Percentiles rank a stretch among this genome's conserved stretches.
These are phyloP conservation scores for Drosophila athabasca DNA, from an alignment of 1,140 invertebrate species.

Conservation along the genomic window DNA sequence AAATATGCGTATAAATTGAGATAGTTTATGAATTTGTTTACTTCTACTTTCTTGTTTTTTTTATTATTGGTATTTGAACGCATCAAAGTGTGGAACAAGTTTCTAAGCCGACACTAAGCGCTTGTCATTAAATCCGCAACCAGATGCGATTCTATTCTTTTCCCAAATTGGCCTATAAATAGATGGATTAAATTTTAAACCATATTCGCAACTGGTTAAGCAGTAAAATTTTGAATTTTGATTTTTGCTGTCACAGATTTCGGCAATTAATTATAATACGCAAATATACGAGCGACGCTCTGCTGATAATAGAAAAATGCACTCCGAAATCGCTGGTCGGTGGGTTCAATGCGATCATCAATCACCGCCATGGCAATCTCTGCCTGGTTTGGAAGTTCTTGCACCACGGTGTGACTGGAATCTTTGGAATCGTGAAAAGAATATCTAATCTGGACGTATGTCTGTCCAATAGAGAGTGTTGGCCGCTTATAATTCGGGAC, in stretches of 20 bases:
- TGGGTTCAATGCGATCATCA: constrained; percentile 43
- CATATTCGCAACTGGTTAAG: neutral
- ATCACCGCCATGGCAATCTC: constrained; percentile 28
- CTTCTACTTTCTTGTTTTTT: neutral
- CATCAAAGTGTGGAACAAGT: too few relatives aligned
- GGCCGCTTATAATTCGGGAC: too few relatives aligned
- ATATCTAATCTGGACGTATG: constrained; percentile 14
- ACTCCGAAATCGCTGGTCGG: neutral
- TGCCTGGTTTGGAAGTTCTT: neutral
- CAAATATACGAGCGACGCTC: constrained; percentile 4
- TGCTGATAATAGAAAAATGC: constrained; percentile 36
- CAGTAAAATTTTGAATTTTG: neutral
- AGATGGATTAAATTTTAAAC: neutral
- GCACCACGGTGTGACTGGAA: constrained; percentile 25
- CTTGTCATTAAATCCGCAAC: too few relatives aligned
- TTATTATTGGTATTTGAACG: too few relatives aligned
- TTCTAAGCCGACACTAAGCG: too few relatives aligned
- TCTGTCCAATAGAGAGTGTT: constrained; percentile 19
- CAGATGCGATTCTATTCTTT: too few relatives aligned
- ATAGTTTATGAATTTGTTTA: constrained; percentile 29
- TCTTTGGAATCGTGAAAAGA: constrained; percentile 7
- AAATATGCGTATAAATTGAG: constrained; percentile 3
- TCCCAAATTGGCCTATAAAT: too few relatives aligned
- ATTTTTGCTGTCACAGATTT: too few relatives aligned
- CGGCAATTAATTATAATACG: constrained; percentile 21